phyloP scores from a whole-genome alignment of 2,113 vertebrate species.

The Hippocampus guttulatus region DNA sequence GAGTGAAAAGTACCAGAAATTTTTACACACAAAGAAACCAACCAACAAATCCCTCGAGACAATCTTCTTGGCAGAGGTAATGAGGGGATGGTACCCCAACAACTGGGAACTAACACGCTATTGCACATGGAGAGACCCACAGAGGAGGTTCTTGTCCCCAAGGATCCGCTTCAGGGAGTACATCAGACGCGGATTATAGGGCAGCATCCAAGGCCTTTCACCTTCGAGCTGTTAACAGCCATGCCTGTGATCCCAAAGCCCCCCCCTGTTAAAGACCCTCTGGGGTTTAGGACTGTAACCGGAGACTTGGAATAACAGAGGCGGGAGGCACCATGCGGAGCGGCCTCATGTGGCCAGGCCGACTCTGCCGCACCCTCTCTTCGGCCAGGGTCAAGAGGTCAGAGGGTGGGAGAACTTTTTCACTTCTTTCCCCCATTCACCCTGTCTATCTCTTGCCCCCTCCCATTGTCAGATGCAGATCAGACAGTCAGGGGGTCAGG shows the following conservation, averaged over 20 bases:
- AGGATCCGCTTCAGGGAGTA: conserved; percentile 44
- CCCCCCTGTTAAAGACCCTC: conserved; percentile 73
- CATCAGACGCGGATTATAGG: conserved; percentile 45
- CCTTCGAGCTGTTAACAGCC: conserved; percentile 74
- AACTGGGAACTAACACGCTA: conserved; percentile 6
- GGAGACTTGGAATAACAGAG: conserved; percentile 77
- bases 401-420: conserved; percentile 35
- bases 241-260: conserved; percentile 67
- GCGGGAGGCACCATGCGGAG: conserved; percentile 35
- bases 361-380: conserved; percentile 43
- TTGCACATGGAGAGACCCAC: background rate
- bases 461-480: conserved; percentile 26
- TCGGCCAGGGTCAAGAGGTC: conserved; percentile 52
- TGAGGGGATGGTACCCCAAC: background rate
- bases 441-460: background rate
- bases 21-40: too few species aligned
- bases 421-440: background rate
- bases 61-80: background rate
- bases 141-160: conserved; percentile 11
- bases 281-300: conserved; percentile 73
- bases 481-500: conserved; percentile 35
- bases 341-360: conserved; percentile 37
- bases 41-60: background rate
- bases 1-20: too few species aligned
- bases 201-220: conserved; percentile 62